These are phyloP conservation scores for Samia ricini DNA, from an alignment of 1,140 invertebrate species.

Conservation along the genomic window DNA sequence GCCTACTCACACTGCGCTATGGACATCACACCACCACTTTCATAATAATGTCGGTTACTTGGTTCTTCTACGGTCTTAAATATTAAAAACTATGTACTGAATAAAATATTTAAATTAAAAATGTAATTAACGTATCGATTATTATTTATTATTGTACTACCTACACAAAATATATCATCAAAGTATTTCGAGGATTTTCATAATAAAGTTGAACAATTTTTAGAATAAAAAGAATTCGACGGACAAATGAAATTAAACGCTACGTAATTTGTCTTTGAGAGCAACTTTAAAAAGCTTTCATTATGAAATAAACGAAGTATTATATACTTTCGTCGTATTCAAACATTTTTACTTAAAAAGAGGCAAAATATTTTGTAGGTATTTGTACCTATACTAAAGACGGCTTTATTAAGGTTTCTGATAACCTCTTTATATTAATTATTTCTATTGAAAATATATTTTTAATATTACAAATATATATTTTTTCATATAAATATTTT, in stretches of 20 bases:
- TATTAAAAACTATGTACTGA: too few relatives aligned
- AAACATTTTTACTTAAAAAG: background rate
- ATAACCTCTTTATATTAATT: too few relatives aligned
- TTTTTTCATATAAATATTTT: too few relatives aligned
- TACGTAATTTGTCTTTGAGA: background rate
- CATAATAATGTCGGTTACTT: too few relatives aligned
- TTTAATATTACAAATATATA: background rate
- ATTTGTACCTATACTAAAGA: too few relatives aligned
- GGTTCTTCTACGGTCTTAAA: too few relatives aligned
- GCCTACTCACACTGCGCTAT: too few relatives aligned
- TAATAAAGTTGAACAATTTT: background rate
- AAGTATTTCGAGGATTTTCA: background rate
- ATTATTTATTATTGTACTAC: background rate
- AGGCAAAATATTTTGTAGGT: background rate
- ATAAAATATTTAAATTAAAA: too few relatives aligned
- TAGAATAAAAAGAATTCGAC: background rate
- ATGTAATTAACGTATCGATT: background rate
- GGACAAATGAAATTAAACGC: background rate
- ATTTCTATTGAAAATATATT: too few relatives aligned
- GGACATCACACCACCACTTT: too few relatives aligned
- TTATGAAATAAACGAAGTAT: conserved; percentile 1
- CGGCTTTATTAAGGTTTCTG: too few relatives aligned
- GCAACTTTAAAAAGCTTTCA: background rate
- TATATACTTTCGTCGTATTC: background rate
- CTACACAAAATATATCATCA: background rate